Evolutionary conservation across 1,140 invertebrate species (phyloP), one percentile per base, ranked within the genome.

Genomic region (Drosophila nebulosa): DNA sequence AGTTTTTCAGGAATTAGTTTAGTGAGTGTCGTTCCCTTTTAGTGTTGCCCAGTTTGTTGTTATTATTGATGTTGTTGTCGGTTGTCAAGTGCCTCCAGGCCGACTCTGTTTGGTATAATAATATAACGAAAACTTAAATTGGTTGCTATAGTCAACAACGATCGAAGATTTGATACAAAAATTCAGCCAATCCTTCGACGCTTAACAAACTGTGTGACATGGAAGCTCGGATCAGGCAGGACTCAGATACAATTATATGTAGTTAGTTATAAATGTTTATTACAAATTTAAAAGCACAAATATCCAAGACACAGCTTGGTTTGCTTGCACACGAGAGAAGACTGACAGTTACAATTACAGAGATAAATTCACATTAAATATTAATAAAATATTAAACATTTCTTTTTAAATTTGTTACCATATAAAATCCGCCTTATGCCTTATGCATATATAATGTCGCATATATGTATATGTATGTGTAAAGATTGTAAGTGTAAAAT

Each of bases 361-460:
- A 64, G 42, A 39, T 75, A 46, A 21, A 46, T 46, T 46, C 39
- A 46, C 39, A 46, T 46, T 42, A 3, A 46, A 46, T 46, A 5
- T 7, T 46, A 46, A 10, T 46, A 21, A 46, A 18, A 46, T 10
- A 46, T 46, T 14, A 46, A 21, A 46, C 39, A 46, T 46, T 46
- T 46, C 74, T 69, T 74, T 68, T 67, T 69, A 64, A 78, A 76
- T 69, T 81, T 55, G 70, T 76, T 78, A 78, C 22, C 65, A 78
- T 81, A 88, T 69, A 81, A 86, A 86, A 86, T 88, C 78, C 84
- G 75, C 72, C 70, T 70, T n/a, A n/a, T n/a, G n/a, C n/a, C n/a
- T 57, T 78, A 65, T 61, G 61, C 80, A 84, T 86, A 79, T 84
- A 84, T 85, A 84, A 64, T 73, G 64, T 55, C 18, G 69, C 71